phyloP scores from a whole-genome alignment of 2,113 vertebrate species.

The Orientallactaga bullata region DNA sequence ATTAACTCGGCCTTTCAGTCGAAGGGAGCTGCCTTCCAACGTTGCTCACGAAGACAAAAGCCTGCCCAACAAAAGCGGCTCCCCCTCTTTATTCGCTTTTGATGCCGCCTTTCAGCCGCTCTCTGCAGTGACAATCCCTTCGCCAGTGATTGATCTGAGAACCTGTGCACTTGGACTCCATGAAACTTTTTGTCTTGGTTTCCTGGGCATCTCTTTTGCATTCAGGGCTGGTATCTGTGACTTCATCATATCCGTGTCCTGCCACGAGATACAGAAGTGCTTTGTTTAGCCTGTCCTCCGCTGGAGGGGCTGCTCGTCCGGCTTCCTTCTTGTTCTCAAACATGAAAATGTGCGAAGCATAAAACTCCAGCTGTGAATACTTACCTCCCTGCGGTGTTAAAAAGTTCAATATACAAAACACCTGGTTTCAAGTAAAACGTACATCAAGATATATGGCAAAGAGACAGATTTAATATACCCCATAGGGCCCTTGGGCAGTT shows the following conservation, averaged over 20 bases:
- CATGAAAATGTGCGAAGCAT: slow-evolving; percentile 93
- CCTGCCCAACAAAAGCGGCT: slow-evolving; percentile 61
- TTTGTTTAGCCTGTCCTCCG: slow-evolving; percentile 87
- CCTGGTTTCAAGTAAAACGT: slow-evolving; percentile 91
- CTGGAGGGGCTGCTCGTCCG: slow-evolving; percentile 82
- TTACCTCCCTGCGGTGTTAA: slow-evolving; percentile 92
- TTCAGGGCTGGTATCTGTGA: slow-evolving; percentile 83
- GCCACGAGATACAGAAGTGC: slow-evolving; percentile 85
- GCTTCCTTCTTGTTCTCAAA: slow-evolving; percentile 89
- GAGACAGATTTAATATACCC: slow-evolving; percentile 92
- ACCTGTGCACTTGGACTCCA: slow-evolving; percentile 68
- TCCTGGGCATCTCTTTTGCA: slow-evolving; percentile 84
- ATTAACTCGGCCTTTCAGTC: slow-evolving; percentile 74
- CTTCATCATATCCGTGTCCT: slow-evolving; percentile 85
- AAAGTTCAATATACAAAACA: slow-evolving; percentile 93
- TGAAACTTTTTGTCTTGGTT: slow-evolving; percentile 80
- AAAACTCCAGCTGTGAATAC: slow-evolving; percentile 93
- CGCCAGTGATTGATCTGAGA: slow-evolving; percentile 76
- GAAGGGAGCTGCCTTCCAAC: slow-evolving; percentile 60
- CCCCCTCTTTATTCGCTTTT: slow-evolving; percentile 66
- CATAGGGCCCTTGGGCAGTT: slow-evolving; percentile 87
- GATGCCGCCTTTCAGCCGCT: slow-evolving; percentile 71
- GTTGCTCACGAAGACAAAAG: slow-evolving; percentile 66
- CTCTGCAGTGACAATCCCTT: slow-evolving; percentile 66
- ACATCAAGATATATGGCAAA: slow-evolving; percentile 89